phyloP scores from a whole-genome alignment of 2,113 vertebrate genomes.

The Hippocampus comes region DNA sequence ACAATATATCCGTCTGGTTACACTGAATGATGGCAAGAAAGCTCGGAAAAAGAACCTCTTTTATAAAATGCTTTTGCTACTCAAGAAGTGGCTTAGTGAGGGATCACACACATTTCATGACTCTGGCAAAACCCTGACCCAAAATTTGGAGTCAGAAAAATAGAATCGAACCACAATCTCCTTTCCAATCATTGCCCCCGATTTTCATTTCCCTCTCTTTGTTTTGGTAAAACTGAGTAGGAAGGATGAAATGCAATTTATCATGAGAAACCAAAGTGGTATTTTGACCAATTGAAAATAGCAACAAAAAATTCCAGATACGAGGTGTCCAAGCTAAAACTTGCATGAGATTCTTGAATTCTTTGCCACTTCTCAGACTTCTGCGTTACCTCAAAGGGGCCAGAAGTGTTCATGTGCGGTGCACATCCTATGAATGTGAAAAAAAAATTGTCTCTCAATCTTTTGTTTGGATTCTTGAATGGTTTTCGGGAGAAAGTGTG shows the following conservation, averaged over 20 bases:
- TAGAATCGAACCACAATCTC: neutral
- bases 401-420: conserved; percentile 63
- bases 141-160: neutral
- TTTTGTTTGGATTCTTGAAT: conserved; percentile 8
- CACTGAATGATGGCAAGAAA: neutral
- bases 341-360: conserved; percentile 38
- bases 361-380: conserved; percentile 22
- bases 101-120: neutral
- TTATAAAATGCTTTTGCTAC: no score
- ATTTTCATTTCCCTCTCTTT: neutral
- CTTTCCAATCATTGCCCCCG: neutral
- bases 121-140: neutral
- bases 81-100: neutral
- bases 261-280: neutral
- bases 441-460: conserved; percentile 9
- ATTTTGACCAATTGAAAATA: conserved; percentile 28
- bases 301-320: neutral
- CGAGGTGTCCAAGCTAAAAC: conserved; percentile 15
- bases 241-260: conserved; percentile 5
- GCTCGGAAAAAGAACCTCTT: no score
- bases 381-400: conserved; percentile 54
- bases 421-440: conserved; percentile 58
- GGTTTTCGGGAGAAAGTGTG: conserved; percentile 12
- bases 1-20: neutral
- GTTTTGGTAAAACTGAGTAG: conserved; percentile 1